These are phyloP conservation scores for Pseudanteris insignis DNA, from an alignment of 2,888 invertebrate species.

Conservation along the genomic window DNA sequence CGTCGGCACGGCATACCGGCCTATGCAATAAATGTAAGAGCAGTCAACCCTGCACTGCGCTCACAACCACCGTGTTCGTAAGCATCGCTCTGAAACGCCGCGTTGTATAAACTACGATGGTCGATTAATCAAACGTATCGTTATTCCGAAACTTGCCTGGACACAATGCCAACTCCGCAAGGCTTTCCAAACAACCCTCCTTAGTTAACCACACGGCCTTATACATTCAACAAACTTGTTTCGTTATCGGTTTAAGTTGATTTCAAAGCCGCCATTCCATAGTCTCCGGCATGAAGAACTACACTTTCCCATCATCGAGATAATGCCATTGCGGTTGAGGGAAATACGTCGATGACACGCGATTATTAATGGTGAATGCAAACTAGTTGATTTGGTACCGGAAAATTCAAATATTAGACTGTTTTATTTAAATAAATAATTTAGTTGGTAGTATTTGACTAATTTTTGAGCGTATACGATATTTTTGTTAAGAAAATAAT, in stretches of 20 bases:
- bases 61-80: slow-evolving; percentile 9
- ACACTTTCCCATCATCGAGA: too few species aligned
- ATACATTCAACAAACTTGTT: slow-evolving; percentile 9
- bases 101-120: slow-evolving; percentile 26
- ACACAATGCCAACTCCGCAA: slow-evolving; percentile 25
- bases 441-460: too few species aligned
- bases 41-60: slow-evolving; percentile 28
- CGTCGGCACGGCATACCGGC: slow-evolving; percentile 34
- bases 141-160: slow-evolving; percentile 36
- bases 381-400: too few species aligned
- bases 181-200: slow-evolving; percentile 26
- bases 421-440: too few species aligned
- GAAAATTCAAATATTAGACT: too few species aligned
- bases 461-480: too few species aligned
- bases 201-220: slow-evolving; percentile 13
- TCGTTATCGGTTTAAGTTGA: slow-evolving; percentile 10
- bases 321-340: too few species aligned
- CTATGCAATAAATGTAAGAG: slow-evolving; percentile 34
- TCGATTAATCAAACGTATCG: slow-evolving; percentile 43
- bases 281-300: too few species aligned
- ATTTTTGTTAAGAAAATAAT: too few species aligned
- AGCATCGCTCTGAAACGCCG: slow-evolving; percentile 20
- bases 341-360: too few species aligned
- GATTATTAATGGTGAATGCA: too few species aligned
- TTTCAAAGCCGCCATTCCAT: too few species aligned